phyloP scores from a whole-genome alignment of 2,888 invertebrate genomes.

The Ochropleura plecta region DNA sequence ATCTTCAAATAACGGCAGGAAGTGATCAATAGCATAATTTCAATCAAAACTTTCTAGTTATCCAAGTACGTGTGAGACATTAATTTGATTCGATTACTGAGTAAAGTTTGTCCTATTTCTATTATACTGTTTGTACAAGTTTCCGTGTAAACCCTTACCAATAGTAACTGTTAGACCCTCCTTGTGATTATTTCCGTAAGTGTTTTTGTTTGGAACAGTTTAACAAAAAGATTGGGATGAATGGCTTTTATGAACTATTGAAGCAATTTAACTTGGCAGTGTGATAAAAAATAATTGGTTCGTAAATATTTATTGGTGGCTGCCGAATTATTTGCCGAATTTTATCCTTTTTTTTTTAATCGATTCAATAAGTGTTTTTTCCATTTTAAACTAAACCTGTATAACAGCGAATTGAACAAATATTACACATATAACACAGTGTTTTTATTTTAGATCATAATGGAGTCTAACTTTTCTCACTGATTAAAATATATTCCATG shows the following conservation, averaged over 20 bases:
- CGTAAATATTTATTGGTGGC: not conserved
- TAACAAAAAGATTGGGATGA: constrained; percentile 36
- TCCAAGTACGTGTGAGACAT: constrained; percentile 35
- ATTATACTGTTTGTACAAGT: constrained; percentile 45
- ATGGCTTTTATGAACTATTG: constrained; percentile 20
- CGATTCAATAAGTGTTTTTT: not conserved
- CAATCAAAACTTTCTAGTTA: constrained; percentile 29
- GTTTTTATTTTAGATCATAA: no score
- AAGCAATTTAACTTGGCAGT: constrained; percentile 24
- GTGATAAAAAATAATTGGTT: constrained; percentile 5
- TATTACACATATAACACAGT: no score
- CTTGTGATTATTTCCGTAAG: constrained; percentile 53
- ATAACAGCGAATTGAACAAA: not conserved
- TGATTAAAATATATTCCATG: constrained; percentile 26
- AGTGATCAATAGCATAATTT: constrained; percentile 16
- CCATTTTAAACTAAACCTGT: not conserved
- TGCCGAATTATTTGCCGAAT: no score
- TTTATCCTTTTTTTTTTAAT: not conserved
- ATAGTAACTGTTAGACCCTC: constrained; percentile 38
- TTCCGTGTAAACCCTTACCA: constrained; percentile 35
- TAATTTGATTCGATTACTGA: constrained; percentile 45
- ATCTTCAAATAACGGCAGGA: not conserved
- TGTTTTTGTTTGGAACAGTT: constrained; percentile 49
- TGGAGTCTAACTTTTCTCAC: not conserved
- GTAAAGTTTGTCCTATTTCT: constrained; percentile 49